Percentiles rank a stretch among this genome's conserved stretches.
phyloP scores from a whole-genome alignment of 1,140 invertebrate genomes.

The Stegodyphus dumicola region DNA sequence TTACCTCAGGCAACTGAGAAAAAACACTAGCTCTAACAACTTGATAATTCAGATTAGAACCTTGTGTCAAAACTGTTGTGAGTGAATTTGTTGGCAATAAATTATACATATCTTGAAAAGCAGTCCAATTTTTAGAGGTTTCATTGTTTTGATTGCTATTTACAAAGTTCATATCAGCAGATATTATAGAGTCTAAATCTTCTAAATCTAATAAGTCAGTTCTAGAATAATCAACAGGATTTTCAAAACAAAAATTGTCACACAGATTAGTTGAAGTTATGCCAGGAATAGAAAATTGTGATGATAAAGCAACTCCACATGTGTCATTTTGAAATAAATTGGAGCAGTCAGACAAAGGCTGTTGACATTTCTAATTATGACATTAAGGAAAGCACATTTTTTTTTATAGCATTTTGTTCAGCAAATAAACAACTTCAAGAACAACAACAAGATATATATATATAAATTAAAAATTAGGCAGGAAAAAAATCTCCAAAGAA shows the following conservation, averaged over 20 bases:
- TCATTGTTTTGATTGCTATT: conserved; percentile 31
- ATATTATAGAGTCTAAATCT: conserved; percentile 49
- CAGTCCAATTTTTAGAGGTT: conserved; percentile 2
- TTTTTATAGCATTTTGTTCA: no score
- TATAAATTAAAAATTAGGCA: no score
- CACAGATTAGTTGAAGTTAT: not conserved
- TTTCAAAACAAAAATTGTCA: no score
- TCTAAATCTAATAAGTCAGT: conserved; percentile 12
- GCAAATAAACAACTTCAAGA: no score
- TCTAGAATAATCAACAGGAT: no score
- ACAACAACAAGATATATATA: no score
- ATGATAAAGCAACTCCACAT: conserved; percentile 3
- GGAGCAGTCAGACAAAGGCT: conserved; percentile 46
- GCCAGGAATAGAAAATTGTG: not conserved
- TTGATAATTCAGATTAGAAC: no score
- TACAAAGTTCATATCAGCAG: conserved; percentile 13
- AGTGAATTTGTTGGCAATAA: not conserved
- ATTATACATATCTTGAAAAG: conserved; percentile 23
- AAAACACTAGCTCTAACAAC: not conserved
- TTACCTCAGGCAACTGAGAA: not conserved
- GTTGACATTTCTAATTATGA: not conserved
- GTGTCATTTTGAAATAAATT: conserved; percentile 24
- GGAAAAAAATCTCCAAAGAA: no score
- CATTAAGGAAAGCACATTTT: not conserved
- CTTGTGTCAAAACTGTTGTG: not conserved